Percentiles rank a stretch among this genome's conserved stretches.
Evolutionary conservation across 2,113 vertebrate species (phyloP).

Genomic region (Recurvirostra avosetta): DNA sequence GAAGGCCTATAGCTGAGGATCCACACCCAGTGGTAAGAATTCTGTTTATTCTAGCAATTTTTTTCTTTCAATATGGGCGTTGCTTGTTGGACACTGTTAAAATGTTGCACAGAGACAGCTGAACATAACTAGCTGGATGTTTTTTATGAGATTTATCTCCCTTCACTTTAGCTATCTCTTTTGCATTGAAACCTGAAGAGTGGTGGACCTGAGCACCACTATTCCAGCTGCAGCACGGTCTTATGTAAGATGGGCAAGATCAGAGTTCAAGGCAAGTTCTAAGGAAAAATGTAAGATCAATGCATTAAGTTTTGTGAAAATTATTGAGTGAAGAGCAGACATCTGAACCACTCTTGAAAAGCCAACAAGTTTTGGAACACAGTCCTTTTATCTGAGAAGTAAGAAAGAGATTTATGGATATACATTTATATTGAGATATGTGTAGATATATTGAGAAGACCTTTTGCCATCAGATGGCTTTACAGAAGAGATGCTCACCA

Average conservation of each 20-base stretch:
- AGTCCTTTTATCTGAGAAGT: neutral
- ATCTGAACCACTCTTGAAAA: neutral
- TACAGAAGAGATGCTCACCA: neutral
- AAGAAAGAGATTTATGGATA: neutral
- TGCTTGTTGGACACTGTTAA: neutral
- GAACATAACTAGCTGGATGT: neutral
- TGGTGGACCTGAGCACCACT: neutral
- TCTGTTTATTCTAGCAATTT: neutral
- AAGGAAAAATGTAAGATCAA: neutral
- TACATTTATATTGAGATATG: neutral
- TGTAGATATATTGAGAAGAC: neutral
- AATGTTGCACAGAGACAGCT: neutral
- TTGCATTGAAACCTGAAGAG: neutral
- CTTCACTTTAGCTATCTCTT: neutral
- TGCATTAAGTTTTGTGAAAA: neutral
- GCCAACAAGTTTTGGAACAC: neutral
- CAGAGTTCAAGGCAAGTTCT: neutral
- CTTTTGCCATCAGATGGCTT: neutral
- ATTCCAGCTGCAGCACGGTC: fast-evolving
- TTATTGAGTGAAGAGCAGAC: neutral
- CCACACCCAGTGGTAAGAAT: neutral
- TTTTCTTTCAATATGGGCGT: neutral
- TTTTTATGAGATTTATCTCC: neutral
- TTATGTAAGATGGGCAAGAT: neutral
- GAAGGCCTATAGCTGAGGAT: neutral